Evolutionary conservation across 2,113 vertebrate genomes (phyloP).

Genomic region (Meleagris gallopavo): DNA sequence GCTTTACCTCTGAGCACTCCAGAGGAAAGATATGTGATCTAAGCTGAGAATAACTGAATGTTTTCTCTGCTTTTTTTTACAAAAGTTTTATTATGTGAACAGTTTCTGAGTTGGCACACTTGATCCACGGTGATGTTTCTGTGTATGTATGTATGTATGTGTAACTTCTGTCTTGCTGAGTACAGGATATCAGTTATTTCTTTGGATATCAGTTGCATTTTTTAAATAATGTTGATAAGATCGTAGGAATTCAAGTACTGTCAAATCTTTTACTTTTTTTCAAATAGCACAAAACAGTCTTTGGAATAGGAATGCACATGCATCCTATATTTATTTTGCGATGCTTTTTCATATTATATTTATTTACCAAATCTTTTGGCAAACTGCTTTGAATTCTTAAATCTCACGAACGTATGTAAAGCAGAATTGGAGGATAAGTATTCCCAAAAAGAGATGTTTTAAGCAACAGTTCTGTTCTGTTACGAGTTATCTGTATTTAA

Average conservation of each 20-base stretch:
- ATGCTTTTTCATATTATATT: neutral
- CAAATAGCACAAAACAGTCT: neutral
- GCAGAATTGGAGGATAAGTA: neutral
- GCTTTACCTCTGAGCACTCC: neutral
- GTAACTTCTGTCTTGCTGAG: neutral
- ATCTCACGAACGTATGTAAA: neutral
- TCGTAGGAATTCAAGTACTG: neutral
- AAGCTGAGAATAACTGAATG: neutral
- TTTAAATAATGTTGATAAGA: neutral
- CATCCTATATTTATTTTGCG: neutral
- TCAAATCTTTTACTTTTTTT: fast-evolving
- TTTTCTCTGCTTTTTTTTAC: neutral
- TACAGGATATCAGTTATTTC: neutral
- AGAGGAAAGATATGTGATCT: neutral
- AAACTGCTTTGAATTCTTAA: neutral
- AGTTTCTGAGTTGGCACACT: neutral
- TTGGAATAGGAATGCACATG: neutral
- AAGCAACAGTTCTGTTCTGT: neutral
- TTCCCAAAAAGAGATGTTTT: neutral
- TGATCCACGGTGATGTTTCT: neutral
- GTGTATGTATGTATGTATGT: too few species aligned
- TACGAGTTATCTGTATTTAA: neutral
- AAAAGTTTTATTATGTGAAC: neutral
- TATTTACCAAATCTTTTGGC: neutral
- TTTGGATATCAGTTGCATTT: neutral